These are phyloP conservation scores for Sebastes glaucus DNA, from an alignment of 2,797 vertebrate genomes.

Conservation along the genomic window DNA sequence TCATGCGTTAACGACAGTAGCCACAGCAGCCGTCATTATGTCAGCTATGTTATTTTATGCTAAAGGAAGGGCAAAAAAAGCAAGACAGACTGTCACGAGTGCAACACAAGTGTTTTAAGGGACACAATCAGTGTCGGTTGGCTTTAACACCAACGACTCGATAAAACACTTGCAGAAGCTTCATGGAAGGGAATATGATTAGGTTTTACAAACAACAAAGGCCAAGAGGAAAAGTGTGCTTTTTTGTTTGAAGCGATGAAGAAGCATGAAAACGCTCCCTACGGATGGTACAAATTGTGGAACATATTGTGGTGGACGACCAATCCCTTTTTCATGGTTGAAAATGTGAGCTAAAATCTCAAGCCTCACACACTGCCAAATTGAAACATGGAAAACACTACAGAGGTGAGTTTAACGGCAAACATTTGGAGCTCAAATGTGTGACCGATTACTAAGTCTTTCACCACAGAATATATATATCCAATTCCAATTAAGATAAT, in stretches of 20 bases:
- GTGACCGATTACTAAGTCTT: background rate
- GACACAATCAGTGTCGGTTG: background rate
- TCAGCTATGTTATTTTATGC: conserved; percentile 30
- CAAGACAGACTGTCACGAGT: conserved; percentile 2
- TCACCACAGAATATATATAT: background rate
- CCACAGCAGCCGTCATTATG: conserved; percentile 27
- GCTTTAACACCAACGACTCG: conserved; percentile 22
- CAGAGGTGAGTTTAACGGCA: background rate
- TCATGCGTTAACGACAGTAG: conserved; percentile 25
- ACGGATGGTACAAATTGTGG: background rate
- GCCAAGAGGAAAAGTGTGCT: background rate
- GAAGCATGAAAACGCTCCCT: background rate
- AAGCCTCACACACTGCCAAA: background rate
- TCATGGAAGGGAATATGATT: background rate
- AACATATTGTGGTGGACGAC: background rate
- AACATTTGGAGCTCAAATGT: background rate
- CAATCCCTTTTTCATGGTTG: background rate
- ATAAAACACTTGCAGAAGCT: conserved; percentile 15
- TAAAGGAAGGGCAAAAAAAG: background rate
- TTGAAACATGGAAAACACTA: background rate
- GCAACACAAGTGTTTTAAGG: conserved; percentile 26
- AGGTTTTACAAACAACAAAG: conserved; percentile 24
- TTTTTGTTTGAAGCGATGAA: background rate
- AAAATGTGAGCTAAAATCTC: background rate
- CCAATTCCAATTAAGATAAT: background rate